A percentile compares a stretch with the other conserved stretches of the same genome.
phyloP scores from a whole-genome alignment of 1,140 invertebrate species.

The Frieseomelitta varia region DNA sequence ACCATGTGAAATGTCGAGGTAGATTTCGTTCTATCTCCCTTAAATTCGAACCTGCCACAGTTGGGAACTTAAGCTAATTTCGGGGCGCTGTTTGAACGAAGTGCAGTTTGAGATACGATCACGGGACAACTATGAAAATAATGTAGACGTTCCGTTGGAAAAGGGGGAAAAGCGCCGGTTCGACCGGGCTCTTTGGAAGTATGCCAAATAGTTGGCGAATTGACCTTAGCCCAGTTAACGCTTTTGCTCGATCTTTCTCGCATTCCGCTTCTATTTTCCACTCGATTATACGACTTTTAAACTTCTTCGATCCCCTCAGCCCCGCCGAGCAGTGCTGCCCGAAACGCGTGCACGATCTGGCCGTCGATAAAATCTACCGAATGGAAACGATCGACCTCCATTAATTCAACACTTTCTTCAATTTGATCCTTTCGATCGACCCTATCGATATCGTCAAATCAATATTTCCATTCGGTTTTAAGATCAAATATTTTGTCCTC shows the following conservation, averaged over 20 bases:
- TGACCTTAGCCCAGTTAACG: slow-evolving; percentile 71
- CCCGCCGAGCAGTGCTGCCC: not conserved
- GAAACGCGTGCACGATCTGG: not conserved
- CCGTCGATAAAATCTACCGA: not conserved
- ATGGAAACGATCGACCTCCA: not conserved
- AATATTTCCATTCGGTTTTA: too few relatives aligned
- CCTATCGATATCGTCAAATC: too few relatives aligned
- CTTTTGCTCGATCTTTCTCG: slow-evolving; percentile 52
- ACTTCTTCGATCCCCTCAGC: not conserved
- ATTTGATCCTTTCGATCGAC: not conserved
- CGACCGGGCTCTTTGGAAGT: slow-evolving; percentile 51
- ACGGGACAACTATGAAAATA: slow-evolving; percentile 31
- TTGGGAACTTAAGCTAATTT: not conserved
- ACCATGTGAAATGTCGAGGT: not conserved
- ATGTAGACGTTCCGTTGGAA: slow-evolving; percentile 18
- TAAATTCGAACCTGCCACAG: not conserved
- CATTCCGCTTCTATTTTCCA: slow-evolving; percentile 39
- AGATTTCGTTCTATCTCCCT: not conserved
- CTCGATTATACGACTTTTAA: slow-evolving; percentile 48
- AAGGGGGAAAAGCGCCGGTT: slow-evolving; percentile 30
- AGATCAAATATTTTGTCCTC: not conserved
- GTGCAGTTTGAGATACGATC: slow-evolving; percentile 4
- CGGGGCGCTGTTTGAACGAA: not conserved
- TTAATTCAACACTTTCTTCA: not conserved
- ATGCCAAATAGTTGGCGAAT: slow-evolving; percentile 68